Base-by-base conservation (phyloP, 1,140 invertebrate genomes). In the Polypedilum vanderplanki region DNA sequence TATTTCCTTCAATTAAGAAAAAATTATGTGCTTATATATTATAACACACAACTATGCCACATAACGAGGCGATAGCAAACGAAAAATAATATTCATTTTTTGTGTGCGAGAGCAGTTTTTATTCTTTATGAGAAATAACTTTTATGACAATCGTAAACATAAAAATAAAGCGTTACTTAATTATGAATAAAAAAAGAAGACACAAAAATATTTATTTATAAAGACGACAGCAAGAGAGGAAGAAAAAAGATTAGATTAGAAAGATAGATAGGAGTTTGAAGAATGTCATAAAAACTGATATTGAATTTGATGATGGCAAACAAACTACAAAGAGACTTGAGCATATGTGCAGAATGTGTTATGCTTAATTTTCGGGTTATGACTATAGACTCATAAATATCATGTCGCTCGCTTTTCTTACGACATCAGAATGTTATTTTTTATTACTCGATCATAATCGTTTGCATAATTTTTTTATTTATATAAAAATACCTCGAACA, bases 81-180 rank as follows among this genome's bases (percentile, higher is more conserved):
- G 24, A 33, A 33, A 33, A 33, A 5, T n/a, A n/a, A n/a, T 33
- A 33, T 33, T 33, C 1, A 33, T 33, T 33, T 33, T 33, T 33
- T 33, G 24, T 33, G 24, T 33, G 24, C 24, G 24, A 33, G 24
- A 33, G 24, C 24, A 33, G 24, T 33, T 33, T 33, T 33, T 33
- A 33, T 33, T 33, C 24, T 33, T 33, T 33, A 33, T 33, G n/a
- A 57, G 46, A 57, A 57, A 57, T 57, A 57, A 57, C 46, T 57
- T 57, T 57, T 57, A 57, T 57, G 46, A 57, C 46, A 57, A 15
- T 57, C 12, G n/a, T 57, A 57, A 57, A 57, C 46, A 57, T 57
- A 57, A 57, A 33, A 57, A 57, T 57, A 57, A 57, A 57, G 46
- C 46, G 46, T 57, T 57, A 57, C 46, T 57, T 57, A 57, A 57